Percentiles rank a stretch among this genome's conserved stretches.
phyloP scores from a whole-genome alignment of 2,888 invertebrate species.

The Tinea semifulvella region DNA sequence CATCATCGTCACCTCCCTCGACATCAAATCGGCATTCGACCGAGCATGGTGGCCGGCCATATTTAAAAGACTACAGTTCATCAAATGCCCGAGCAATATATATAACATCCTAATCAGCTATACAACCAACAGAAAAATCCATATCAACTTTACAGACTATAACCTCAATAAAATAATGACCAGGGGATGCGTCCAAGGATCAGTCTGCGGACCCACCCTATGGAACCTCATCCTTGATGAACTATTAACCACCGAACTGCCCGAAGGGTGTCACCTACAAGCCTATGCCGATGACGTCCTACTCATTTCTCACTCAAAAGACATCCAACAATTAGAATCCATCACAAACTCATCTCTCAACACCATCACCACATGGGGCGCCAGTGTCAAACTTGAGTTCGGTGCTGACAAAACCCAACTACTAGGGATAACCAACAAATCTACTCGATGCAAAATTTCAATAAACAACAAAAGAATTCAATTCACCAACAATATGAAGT shows the following conservation, averaged over 20 bases:
- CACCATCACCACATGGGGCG: too few relatives aligned
- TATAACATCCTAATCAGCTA: slow-evolving; percentile 20
- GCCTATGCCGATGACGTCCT: slow-evolving; percentile 13
- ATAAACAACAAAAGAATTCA: too few relatives aligned
- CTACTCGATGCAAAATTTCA: too few relatives aligned
- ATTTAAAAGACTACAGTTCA: slow-evolving; percentile 16
- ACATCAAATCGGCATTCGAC: slow-evolving; percentile 15
- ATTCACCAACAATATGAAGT: too few relatives aligned
- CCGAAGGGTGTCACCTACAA: slow-evolving; percentile 1
- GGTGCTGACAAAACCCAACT: too few relatives aligned
- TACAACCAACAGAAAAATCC: slow-evolving; percentile 15
- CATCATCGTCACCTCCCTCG: slow-evolving; percentile 17
- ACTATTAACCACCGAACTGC: slow-evolving; percentile 15
- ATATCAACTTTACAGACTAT: slow-evolving; percentile 16
- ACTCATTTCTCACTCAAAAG: too few relatives aligned
- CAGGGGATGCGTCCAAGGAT: slow-evolving; percentile 25
- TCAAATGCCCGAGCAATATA: slow-evolving; percentile 20
- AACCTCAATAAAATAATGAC: slow-evolving; percentile 16
- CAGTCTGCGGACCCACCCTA: slow-evolving; percentile 19
- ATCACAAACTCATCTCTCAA: too few relatives aligned
- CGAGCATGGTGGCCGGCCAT: slow-evolving; percentile 18
- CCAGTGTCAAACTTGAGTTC: too few relatives aligned
- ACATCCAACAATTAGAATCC: too few relatives aligned
- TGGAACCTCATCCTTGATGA: slow-evolving; percentile 25
- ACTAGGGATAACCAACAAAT: too few relatives aligned